These are phyloP conservation scores for Cephalopachus bancanus DNA, from an alignment of 2,797 vertebrate genomes.

Conservation along the genomic window DNA sequence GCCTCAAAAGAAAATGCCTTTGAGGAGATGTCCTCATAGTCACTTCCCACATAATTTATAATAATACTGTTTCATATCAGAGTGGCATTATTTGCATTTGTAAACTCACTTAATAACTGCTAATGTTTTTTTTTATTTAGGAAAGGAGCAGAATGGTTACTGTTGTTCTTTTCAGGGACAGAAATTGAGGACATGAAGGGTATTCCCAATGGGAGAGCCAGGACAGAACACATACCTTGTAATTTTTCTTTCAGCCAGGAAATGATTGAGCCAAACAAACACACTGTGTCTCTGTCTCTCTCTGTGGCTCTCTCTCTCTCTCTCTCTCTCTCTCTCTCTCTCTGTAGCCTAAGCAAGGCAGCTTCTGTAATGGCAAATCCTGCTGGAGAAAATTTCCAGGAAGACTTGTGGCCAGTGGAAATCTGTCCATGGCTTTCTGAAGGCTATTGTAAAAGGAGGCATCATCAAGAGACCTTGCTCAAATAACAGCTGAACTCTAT, in stretches of 20 bases:
- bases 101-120: constrained; percentile 27
- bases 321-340: too few species aligned
- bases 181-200: not conserved
- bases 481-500: not conserved
- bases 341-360: not conserved
- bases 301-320: too few species aligned
- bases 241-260: constrained; percentile 18
- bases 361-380: not conserved
- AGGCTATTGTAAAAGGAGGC: not conserved
- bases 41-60: not conserved
- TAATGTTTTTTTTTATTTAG: constrained; percentile 22
- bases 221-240: not conserved
- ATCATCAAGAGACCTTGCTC: too few species aligned
- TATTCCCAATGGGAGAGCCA: not conserved
- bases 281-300: too few species aligned
- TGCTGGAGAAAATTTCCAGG: not conserved
- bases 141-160: not conserved
- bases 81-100: not conserved
- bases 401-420: not conserved
- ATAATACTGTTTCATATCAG: not conserved
- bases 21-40: not conserved
- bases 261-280: not conserved
- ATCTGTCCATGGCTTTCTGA: not conserved
- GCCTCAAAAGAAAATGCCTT: constrained; percentile 61
- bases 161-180: not conserved